These are phyloP conservation scores for Fopius arisanus DNA, from an alignment of 1,140 invertebrate species.

Conservation along the genomic window DNA sequence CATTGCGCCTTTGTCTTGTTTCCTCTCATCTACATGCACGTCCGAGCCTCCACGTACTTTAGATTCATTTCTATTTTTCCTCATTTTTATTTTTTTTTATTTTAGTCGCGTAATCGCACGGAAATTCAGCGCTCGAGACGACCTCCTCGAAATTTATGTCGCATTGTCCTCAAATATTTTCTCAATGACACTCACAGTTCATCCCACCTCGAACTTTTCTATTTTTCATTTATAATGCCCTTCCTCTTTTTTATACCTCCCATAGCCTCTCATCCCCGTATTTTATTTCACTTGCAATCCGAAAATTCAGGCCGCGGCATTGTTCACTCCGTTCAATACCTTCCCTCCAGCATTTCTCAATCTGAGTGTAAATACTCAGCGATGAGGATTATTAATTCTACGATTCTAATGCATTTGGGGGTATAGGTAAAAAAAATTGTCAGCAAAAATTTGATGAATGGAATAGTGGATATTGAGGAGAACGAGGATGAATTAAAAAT, in stretches of 20 bases:
- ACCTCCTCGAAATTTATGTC: background rate
- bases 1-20: slow-evolving; percentile 10
- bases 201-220: background rate
- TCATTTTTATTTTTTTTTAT: background rate
- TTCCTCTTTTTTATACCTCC: background rate
- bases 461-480: background rate
- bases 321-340: slow-evolving; percentile 29
- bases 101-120: slow-evolving; percentile 7
- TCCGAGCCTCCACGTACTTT: background rate
- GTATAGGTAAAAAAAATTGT: background rate
- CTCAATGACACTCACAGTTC: slow-evolving; percentile 16
- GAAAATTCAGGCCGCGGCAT: slow-evolving; percentile 29
- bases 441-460: background rate
- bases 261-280: background rate
- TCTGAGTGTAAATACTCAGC: background rate
- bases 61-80: background rate
- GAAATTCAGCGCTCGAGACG: slow-evolving; percentile 18
- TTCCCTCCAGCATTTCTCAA: background rate
- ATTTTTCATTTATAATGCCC: background rate
- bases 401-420: background rate
- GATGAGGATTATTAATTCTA: background rate
- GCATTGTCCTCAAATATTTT: slow-evolving; percentile 17
- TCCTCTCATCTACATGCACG: background rate
- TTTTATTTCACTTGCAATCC: slow-evolving; percentile 22
- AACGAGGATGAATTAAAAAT: too few relatives aligned